phyloP scores from a whole-genome alignment of 2,797 vertebrate species.

The Acanthopagrus latus region DNA sequence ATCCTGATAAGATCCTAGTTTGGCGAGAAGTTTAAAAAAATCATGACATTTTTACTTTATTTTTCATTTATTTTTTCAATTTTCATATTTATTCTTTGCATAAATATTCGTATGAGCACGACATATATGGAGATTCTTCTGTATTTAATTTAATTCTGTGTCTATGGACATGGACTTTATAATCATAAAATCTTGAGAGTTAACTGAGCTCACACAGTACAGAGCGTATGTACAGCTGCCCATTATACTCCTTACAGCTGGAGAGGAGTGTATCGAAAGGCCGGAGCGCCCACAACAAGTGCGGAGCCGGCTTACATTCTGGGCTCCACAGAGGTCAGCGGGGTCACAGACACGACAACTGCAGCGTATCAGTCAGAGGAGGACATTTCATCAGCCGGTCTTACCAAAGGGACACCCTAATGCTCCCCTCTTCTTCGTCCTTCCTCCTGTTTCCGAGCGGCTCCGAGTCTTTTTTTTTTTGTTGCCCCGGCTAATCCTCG shows the following conservation, averaged over 20 bases:
- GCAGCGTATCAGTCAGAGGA: slow-evolving; percentile 78
- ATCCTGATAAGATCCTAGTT: no score
- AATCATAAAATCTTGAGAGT: background rate
- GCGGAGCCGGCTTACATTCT: slow-evolving; percentile 60
- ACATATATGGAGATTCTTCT: no score
- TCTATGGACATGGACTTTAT: background rate
- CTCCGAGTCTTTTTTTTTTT: slow-evolving; percentile 4
- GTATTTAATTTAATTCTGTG: no score
- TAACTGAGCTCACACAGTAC: no score
- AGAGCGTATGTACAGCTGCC: background rate
- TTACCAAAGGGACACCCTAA: slow-evolving; percentile 67
- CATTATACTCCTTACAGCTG: slow-evolving; percentile 37
- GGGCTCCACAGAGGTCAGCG: slow-evolving; percentile 47
- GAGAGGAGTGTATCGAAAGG: slow-evolving; percentile 38
- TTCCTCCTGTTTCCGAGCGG: slow-evolving; percentile 16
- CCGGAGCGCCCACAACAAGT: slow-evolving; percentile 61
- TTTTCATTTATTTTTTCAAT: no score
- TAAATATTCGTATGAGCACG: no score
- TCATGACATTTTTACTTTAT: no score
- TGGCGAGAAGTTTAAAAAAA: no score
- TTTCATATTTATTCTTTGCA: no score
- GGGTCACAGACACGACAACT: slow-evolving; percentile 79
- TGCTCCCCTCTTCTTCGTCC: slow-evolving; percentile 46
- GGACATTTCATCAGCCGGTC: slow-evolving; percentile 72
- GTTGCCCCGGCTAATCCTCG: slow-evolving; percentile 60